These are phyloP conservation scores for Sebastes vulpes DNA, from an alignment of 2,797 vertebrate genomes.

Conservation along the genomic window DNA sequence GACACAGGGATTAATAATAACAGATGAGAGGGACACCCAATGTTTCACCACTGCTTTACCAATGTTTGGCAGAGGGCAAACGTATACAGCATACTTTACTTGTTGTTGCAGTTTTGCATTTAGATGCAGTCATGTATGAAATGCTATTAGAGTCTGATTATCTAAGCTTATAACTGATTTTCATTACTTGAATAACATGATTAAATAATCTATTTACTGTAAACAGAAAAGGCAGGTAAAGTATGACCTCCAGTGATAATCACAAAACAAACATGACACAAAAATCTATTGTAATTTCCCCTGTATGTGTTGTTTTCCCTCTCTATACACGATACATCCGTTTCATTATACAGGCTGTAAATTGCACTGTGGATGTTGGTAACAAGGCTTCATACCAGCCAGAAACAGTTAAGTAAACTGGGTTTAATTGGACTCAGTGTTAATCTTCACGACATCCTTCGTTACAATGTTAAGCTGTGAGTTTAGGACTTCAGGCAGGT, in stretches of 20 bases:
- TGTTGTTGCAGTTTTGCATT: constrained; percentile 12
- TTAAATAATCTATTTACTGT: constrained; percentile 13
- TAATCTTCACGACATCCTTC: constrained; percentile 12
- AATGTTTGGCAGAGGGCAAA: constrained; percentile 30
- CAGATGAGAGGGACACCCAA: constrained; percentile 33
- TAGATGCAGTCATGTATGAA: constrained; percentile 2
- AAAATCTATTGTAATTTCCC: constrained; percentile 23
- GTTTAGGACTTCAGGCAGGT: constrained; percentile 11
- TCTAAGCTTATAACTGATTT: neutral
- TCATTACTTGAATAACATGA: neutral
- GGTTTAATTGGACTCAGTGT: constrained; percentile 16
- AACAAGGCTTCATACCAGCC: constrained; percentile 1
- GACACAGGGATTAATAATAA: constrained; percentile 54
- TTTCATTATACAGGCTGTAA: neutral
- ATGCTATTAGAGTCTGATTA: constrained; percentile 1
- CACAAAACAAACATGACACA: neutral
- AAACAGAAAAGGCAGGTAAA: constrained; percentile 10
- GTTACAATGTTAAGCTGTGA: constrained; percentile 16
- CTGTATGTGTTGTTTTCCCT: neutral
- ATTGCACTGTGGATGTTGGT: neutral
- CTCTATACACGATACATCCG: neutral
- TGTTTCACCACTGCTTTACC: constrained; percentile 38
- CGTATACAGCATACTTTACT: neutral
- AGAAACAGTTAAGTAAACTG: constrained; percentile 15
- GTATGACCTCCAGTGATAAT: constrained; percentile 21